Base-by-base conservation (phyloP, 2,888 invertebrate genomes). In the Mesodorylaimus sp. region DNA sequence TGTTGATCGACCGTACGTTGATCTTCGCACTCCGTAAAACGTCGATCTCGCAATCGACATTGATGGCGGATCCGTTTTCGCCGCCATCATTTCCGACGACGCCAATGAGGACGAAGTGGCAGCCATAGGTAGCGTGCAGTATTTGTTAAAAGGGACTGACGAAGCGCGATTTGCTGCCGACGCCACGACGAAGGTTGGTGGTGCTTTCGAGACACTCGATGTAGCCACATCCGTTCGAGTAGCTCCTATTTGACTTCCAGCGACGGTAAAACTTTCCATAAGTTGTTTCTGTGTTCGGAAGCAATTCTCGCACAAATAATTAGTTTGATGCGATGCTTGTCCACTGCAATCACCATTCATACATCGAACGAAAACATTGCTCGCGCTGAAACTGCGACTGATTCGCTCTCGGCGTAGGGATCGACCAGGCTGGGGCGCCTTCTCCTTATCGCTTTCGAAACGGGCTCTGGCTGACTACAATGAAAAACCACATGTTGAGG, bases 231-330 rank as follows among this genome's bases (percentile, higher is more conserved):
- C n/a, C n/a, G n/a, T n/a, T n/a, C n/a, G n/a, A n/a, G n/a, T n/a
- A n/a, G n/a, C n/a, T n/a, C n/a, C n/a, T n/a, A n/a, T n/a, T n/a
- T n/a, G n/a, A n/a, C n/a, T n/a, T n/a, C n/a, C n/a, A n/a, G n/a
- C n/a, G n/a, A n/a, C n/a, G n/a, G 32, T 45, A 47, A 54, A 52
- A 28, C 50, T 48, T 32, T 53, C 53, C 55, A 58, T 55, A 29
- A 60, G 47, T 27, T 53, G 43, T 23, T 60, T 59, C 47, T 63
- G 63, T 44, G 53, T 55, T 24, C 56, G 58, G 44, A 64, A 61
- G 49, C 63, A 63, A 26, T 52, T 51, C 26, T 55, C 55, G 52
- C 63, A 63, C 45, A 64, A 57, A 55, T 63, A 62, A 47, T 64
- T 63, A 23, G 61, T 61, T n/a, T 57, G 53, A 32, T 61, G 61